A percentile compares a stretch with the other conserved stretches of the same genome.
Conservation (phyloP, 2,113 vertebrate genomes). For the Brachionichthys hirsutus region DNA sequence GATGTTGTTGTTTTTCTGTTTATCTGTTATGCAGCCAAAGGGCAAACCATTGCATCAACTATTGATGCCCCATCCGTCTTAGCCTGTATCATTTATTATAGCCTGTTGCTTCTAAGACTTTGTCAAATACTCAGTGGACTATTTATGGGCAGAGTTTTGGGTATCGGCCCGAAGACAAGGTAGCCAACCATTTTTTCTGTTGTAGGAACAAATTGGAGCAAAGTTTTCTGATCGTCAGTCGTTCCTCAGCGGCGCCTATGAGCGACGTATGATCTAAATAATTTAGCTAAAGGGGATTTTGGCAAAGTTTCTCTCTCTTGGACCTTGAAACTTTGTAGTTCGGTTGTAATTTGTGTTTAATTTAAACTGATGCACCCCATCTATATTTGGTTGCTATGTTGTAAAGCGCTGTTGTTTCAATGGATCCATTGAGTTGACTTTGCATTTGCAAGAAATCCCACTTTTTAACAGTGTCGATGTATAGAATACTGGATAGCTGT, state of each 20-base stretch:
- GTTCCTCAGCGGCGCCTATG: too few species aligned
- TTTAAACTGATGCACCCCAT: not conserved
- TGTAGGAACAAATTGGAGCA: too few species aligned
- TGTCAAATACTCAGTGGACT: not conserved
- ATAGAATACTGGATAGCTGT: not conserved
- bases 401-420: not conserved
- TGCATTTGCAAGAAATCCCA: not conserved
- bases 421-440: too few species aligned
- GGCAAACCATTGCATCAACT: not conserved
- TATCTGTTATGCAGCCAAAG: not conserved
- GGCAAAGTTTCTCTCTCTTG: not conserved
- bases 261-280: too few species aligned
- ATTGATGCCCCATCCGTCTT: not conserved
- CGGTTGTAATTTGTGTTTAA: too few species aligned
- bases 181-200: too few species aligned
- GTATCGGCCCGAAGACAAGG: too few species aligned
- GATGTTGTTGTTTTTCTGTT: not conserved
- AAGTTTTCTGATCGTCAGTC: too few species aligned
- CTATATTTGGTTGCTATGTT: not conserved
- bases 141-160: not conserved
- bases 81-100: not conserved
- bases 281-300: not conserved
- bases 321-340: not conserved
- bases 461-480: not conserved
- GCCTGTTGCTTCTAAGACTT: not conserved